A percentile compares a stretch with the other conserved stretches of the same genome.
These are phyloP conservation scores for Erannis defoliaria DNA, from an alignment of 2,888 invertebrate species.

Conservation along the genomic window DNA sequence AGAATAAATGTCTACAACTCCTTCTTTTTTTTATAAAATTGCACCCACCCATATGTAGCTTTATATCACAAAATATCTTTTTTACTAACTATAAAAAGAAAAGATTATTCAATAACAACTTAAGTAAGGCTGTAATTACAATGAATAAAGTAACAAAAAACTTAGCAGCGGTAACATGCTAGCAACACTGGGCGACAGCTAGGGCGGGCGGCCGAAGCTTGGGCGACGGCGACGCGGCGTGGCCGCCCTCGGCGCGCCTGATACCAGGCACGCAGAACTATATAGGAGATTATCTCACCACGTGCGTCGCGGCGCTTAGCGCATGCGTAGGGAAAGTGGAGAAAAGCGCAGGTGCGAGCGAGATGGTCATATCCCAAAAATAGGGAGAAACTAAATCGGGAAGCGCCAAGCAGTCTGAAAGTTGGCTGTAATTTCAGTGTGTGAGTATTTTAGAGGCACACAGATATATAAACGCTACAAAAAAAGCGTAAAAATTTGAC, in stretches of 20 bases:
- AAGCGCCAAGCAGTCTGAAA: slow-evolving; percentile 85
- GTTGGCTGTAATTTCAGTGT: slow-evolving; percentile 53
- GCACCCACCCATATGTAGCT: no score
- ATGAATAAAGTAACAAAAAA: background rate
- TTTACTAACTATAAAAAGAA: background rate
- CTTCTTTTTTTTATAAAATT: no score
- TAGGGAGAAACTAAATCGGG: slow-evolving; percentile 76
- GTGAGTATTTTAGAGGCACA: slow-evolving; percentile 51
- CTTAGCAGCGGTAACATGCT: background rate
- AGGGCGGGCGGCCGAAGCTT: slow-evolving; percentile 70
- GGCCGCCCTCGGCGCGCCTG: slow-evolving; percentile 86
- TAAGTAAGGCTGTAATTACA: no score
- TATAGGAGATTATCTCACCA: slow-evolving; percentile 64
- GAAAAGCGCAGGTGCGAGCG: slow-evolving; percentile 71
- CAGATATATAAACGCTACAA: no score
- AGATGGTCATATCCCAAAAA: slow-evolving; percentile 65
- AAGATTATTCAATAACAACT: background rate
- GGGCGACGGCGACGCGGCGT: slow-evolving; percentile 81
- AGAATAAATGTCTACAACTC: no score
- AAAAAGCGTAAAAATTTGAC: background rate
- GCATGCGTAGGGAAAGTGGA: slow-evolving; percentile 79
- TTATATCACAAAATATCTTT: no score
- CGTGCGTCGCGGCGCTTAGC: slow-evolving; percentile 77
- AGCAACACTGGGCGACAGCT: slow-evolving; percentile 61
- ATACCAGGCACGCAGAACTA: slow-evolving; percentile 75